Conservation (phyloP, 2,888 invertebrate genomes). For the Drosophila siamana region DNA sequence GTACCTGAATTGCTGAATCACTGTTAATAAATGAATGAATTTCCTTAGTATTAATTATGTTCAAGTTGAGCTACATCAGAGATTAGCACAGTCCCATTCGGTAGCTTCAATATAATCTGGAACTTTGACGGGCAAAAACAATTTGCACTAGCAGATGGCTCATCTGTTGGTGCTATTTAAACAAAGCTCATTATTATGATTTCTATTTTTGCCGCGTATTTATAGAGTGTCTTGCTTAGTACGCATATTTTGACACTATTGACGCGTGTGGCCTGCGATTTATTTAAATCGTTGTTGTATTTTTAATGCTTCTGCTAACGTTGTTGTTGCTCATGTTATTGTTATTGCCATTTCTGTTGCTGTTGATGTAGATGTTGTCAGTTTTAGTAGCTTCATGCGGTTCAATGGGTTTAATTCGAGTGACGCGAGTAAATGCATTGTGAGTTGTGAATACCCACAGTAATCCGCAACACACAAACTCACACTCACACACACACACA, state of each 20-base stretch:
- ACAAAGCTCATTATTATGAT: conserved; percentile 23
- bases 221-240: conserved; percentile 52
- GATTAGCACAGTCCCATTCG: no score
- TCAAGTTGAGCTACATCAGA: no score
- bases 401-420: conserved; percentile 61
- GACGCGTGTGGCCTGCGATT: conserved; percentile 58
- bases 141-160: conserved; percentile 27
- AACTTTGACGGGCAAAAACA: neutral
- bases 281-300: conserved; percentile 30
- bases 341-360: conserved; percentile 11
- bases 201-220: conserved; percentile 45
- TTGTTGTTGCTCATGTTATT: conserved; percentile 17
- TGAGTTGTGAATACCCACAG: conserved; percentile 6
- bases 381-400: conserved; percentile 65
- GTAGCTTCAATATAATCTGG: no score
- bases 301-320: neutral
- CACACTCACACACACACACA: neutral
- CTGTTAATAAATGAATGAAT: no score
- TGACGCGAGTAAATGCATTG: conserved; percentile 43
- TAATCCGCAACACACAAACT: neutral
- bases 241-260: conserved; percentile 62
- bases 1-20: no score
- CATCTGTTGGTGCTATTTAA: conserved; percentile 7
- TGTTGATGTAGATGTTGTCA: conserved; percentile 60
- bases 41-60: no score